A percentile compares a stretch with the other conserved stretches of the same genome.
These are phyloP conservation scores for Acrocephalus scirpaceus DNA, from an alignment of 2,797 vertebrate genomes.

Conservation along the genomic window DNA sequence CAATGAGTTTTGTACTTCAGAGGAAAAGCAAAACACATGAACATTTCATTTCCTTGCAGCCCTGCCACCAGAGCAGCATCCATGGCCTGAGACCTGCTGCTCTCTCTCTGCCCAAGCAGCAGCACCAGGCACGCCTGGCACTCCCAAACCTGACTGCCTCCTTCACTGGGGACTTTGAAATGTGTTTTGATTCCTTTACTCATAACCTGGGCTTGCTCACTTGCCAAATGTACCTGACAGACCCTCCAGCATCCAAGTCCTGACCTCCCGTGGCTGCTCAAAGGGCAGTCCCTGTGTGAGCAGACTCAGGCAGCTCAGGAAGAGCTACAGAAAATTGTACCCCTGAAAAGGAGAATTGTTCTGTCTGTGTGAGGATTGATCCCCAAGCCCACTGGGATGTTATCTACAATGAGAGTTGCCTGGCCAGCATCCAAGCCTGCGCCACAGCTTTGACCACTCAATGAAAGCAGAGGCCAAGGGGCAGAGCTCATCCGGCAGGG, in stretches of 20 bases:
- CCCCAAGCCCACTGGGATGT: not conserved
- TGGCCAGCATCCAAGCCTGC: not conserved
- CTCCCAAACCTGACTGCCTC: not conserved
- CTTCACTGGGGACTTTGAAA: not conserved
- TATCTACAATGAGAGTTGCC: not conserved
- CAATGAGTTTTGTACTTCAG: not conserved
- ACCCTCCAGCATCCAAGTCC: not conserved
- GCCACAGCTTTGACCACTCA: not conserved
- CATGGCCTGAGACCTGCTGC: not conserved
- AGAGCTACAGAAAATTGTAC: not conserved
- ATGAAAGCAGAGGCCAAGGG: not conserved
- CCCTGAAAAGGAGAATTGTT: not conserved
- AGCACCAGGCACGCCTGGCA: rapidly evolving
- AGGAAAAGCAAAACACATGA: not conserved
- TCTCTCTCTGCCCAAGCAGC: not conserved
- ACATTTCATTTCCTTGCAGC: not conserved
- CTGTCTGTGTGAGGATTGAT: not conserved
- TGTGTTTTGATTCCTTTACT: not conserved
- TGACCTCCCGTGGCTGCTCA: not conserved
- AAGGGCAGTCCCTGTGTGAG: not conserved
- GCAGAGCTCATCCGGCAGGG: not conserved
- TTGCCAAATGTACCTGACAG: not conserved
- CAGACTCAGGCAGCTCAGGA: not conserved
- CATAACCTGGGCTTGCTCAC: not conserved
- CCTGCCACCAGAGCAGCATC: not conserved